Percentiles rank a stretch among this genome's conserved stretches.
Evolutionary conservation across 2,888 invertebrate genomes (phyloP).

Genomic region (Drosophila barbarae): DNA sequence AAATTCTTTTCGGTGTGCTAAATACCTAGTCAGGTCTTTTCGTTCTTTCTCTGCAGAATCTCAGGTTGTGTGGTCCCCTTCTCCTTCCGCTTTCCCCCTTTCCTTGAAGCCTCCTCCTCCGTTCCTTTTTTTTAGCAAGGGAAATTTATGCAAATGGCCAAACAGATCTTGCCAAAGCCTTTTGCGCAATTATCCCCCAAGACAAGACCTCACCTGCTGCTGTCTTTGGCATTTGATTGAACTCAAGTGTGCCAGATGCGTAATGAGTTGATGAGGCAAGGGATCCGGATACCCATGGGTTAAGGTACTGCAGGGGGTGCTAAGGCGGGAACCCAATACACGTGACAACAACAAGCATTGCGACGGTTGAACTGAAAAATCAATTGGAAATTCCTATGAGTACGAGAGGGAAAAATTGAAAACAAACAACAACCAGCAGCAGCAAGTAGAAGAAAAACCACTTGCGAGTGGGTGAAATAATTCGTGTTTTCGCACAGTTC

Average conservation of each 20-base stretch:
- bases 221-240: slow-evolving; percentile 61
- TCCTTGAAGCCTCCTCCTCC: slow-evolving; percentile 9
- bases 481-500: background rate
- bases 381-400: slow-evolving; percentile 52
- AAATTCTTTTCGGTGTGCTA: slow-evolving; percentile 11
- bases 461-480: slow-evolving; percentile 24
- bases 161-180: slow-evolving; percentile 34
- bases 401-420: slow-evolving; percentile 16
- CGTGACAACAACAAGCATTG: slow-evolving; percentile 49
- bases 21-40: slow-evolving; percentile 14
- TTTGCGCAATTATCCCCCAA: slow-evolving; percentile 62
- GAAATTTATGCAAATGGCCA: slow-evolving; percentile 70
- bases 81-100: background rate
- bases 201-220: slow-evolving; percentile 64
- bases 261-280: slow-evolving; percentile 25
- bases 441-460: slow-evolving; percentile 12
- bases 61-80: slow-evolving; percentile 32
- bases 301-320: background rate
- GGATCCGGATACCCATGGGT: background rate
- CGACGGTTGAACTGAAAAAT: slow-evolving; percentile 59
- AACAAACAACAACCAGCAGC: slow-evolving; percentile 7
- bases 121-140: slow-evolving; percentile 49
- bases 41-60: slow-evolving; percentile 20
- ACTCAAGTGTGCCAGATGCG: slow-evolving; percentile 71
- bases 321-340: slow-evolving; percentile 34